Evolutionary conservation across 2,888 invertebrate species (phyloP), one percentile per base, ranked within the genome.

Genomic region (Monopis laevigella): DNA sequence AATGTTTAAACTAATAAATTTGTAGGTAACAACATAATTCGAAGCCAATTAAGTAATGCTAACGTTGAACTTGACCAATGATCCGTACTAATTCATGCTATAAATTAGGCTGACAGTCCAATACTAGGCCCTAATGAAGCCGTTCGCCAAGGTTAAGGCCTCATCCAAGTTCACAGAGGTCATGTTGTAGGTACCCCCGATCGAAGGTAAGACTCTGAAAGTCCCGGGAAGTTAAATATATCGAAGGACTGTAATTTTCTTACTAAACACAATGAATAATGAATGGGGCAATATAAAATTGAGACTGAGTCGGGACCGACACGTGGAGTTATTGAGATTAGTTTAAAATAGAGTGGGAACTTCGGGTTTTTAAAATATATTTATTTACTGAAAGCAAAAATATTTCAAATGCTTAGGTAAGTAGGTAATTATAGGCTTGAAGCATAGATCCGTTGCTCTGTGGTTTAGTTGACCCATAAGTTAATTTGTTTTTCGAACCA

Each of bases 191-290:
- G n/a, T n/a, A n/a, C n/a, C n/a, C n/a, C n/a, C n/a, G n/a, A n/a
- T n/a, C n/a, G n/a, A n/a, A n/a, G n/a, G n/a, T n/a, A n/a, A n/a
- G n/a, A n/a, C n/a, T n/a, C n/a, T n/a, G n/a, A n/a, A n/a, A n/a
- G 50, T 48, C 51, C 66, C 59, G 58, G 58, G 62, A 72, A 73
- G 67, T 82, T 80, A 82, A 81, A 78, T 82, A 80, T 82, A 81
- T 80, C 80, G 73, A 74, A 67, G 71, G 70, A 75, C 68, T 70
- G 74, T 74, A 72, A 75, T 75, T 73, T 75, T 70, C 74, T 74
- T 69, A 62, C 71, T 74, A 77, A 75, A 77, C 70, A 70, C 65
- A 66, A 73, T 71, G 72, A 72, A 73, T 74, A 74, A 75, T 69
- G 66, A 73, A 73, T 71, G 63, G 57, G 61, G 67, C 65, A 64